Conservation (phyloP, 2,797 vertebrate genomes). For the Pempheris klunzingeri region DNA sequence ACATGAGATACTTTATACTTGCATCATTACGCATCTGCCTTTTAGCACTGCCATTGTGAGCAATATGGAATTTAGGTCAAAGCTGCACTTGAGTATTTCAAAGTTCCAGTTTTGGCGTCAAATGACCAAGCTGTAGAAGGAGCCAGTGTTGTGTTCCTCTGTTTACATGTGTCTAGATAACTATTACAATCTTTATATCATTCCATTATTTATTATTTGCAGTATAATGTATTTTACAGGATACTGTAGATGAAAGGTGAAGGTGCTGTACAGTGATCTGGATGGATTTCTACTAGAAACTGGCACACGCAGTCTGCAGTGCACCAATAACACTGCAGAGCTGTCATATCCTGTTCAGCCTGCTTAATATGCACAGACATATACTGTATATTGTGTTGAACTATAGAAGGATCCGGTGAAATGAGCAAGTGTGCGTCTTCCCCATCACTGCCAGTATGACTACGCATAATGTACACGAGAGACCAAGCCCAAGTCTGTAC, state of each 20-base stretch:
- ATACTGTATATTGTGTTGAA: no score
- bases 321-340: conserved; percentile 19
- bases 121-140: no score
- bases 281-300: not conserved
- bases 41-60: not conserved
- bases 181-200: no score
- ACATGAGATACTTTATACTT: not conserved
- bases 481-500: not conserved
- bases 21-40: not conserved
- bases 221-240: not conserved
- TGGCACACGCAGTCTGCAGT: not conserved
- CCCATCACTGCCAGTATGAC: not conserved
- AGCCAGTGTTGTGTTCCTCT: not conserved
- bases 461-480: not conserved
- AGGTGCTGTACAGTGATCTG: not conserved
- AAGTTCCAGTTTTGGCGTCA: not conserved
- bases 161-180: not conserved
- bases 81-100: not conserved
- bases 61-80: not conserved
- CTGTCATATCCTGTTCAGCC: conserved; percentile 46
- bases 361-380: no score
- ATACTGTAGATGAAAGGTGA: not conserved
- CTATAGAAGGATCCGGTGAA: conserved; percentile 26
- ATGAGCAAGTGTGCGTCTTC: conserved; percentile 10
- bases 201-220: not conserved